Percentiles rank a stretch among this genome's conserved stretches.
phyloP scores from a whole-genome alignment of 1,140 invertebrate species.

The Rhagoletis zephyria region DNA sequence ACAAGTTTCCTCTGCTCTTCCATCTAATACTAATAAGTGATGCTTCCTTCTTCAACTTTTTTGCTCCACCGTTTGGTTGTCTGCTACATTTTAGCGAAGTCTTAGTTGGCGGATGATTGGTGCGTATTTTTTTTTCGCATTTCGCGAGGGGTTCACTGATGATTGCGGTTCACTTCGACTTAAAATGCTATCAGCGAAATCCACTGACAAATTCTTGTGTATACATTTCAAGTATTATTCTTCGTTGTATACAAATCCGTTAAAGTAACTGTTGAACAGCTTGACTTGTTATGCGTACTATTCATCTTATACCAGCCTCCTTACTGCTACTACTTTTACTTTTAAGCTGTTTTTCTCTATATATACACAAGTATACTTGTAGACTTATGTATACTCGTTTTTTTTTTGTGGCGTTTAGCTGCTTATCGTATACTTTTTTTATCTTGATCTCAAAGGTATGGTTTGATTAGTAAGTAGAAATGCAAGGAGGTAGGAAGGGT shows the following conservation, averaged over 20 bases:
- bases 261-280: conserved; percentile 51
- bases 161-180: conserved; percentile 8
- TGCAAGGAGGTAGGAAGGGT: too few relatives aligned
- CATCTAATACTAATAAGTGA: conserved; percentile 48
- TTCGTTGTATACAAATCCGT: conserved; percentile 41
- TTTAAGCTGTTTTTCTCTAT: not conserved
- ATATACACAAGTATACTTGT: not conserved
- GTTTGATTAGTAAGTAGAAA: too few relatives aligned
- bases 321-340: not conserved
- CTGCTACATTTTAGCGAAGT: not conserved
- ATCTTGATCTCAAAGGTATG: too few relatives aligned
- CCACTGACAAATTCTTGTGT: conserved; percentile 50
- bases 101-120: not conserved
- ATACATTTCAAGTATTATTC: conserved; percentile 47
- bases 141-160: not conserved
- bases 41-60: not conserved
- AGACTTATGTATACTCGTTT: too few relatives aligned
- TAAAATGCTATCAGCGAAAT: conserved; percentile 31
- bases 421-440: too few relatives aligned
- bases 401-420: too few relatives aligned
- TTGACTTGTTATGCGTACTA: not conserved
- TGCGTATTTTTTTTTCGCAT: not conserved
- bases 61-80: not conserved
- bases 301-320: not conserved
- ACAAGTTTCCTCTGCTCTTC: conserved; percentile 24